These are phyloP conservation scores for Cyprinodon diabolis DNA, from an alignment of 2,797 vertebrate genomes.

Conservation along the genomic window DNA sequence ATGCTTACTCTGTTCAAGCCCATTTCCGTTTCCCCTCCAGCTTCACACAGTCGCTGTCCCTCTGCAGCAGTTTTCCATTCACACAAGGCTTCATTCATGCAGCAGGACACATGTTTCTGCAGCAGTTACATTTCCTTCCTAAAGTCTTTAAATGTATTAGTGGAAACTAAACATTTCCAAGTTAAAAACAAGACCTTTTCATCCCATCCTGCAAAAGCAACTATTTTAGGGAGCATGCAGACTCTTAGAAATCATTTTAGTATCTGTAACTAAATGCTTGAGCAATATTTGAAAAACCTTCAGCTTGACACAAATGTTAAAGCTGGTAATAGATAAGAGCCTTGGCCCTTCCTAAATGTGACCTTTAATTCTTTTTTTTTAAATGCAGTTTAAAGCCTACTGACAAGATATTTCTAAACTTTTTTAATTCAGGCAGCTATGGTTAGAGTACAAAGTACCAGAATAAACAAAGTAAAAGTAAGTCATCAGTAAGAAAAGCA, in stretches of 20 bases:
- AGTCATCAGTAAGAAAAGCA: too few species aligned
- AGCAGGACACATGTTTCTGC: slow-evolving; percentile 39
- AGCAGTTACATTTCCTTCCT: slow-evolving; percentile 53
- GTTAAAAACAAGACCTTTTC: slow-evolving; percentile 1
- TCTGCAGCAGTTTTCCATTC: slow-evolving; percentile 54
- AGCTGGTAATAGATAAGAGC: background rate
- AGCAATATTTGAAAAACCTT: background rate
- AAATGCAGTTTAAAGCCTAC: background rate
- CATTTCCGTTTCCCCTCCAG: slow-evolving; percentile 57
- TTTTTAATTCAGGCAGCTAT: background rate
- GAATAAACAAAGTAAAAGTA: too few species aligned
- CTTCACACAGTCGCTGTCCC: slow-evolving; percentile 30
- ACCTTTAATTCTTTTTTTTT: background rate
- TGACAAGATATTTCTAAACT: background rate
- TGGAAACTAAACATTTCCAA: background rate
- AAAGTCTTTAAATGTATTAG: slow-evolving; percentile 15
- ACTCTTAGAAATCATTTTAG: background rate
- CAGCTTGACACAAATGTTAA: background rate
- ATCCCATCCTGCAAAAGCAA: background rate
- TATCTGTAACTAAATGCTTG: background rate
- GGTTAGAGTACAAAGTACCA: too few species aligned
- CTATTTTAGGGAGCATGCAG: background rate
- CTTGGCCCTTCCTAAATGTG: background rate
- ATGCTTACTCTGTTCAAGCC: slow-evolving; percentile 45
- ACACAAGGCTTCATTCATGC: slow-evolving; percentile 64